Conservation (phyloP, 2,113 vertebrate genomes). For the Alouatta palliata region DNA sequence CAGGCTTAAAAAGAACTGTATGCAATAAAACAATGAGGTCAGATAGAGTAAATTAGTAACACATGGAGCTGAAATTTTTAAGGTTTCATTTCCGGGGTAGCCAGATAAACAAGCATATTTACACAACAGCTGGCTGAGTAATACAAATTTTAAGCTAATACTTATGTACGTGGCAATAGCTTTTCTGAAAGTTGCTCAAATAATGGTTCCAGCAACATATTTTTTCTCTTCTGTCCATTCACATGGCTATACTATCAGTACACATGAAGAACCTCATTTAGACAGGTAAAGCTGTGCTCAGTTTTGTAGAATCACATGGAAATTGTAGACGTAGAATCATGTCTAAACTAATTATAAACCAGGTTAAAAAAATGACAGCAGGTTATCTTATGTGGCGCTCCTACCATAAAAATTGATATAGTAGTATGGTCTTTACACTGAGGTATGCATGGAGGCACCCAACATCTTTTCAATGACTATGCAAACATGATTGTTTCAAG, state of each 20-base stretch:
- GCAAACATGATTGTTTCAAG: background rate
- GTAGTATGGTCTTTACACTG: background rate
- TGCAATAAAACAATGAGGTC: background rate
- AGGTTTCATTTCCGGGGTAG: constrained; percentile 54
- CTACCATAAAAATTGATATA: background rate
- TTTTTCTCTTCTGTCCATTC: background rate
- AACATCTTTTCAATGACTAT: background rate
- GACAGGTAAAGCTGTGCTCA: background rate
- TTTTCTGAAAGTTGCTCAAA: constrained; percentile 44
- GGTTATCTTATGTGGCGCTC: background rate
- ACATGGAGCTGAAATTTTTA: constrained; percentile 23
- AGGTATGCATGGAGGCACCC: background rate
- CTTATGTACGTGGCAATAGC: background rate
- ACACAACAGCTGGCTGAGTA: constrained; percentile 45
- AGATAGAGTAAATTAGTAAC: constrained; percentile 45
- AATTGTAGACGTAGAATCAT: background rate
- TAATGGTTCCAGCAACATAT: constrained; percentile 4
- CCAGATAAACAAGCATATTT: constrained; percentile 60
- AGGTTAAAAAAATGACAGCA: background rate
- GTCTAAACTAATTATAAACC: background rate
- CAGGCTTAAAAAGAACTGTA: constrained; percentile 27
- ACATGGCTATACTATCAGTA: background rate
- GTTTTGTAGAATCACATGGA: background rate
- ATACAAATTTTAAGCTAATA: constrained; percentile 19
- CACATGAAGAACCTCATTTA: background rate